Base-by-base conservation (phyloP, 2,113 vertebrate species). In the Bettongia penicillata region DNA sequence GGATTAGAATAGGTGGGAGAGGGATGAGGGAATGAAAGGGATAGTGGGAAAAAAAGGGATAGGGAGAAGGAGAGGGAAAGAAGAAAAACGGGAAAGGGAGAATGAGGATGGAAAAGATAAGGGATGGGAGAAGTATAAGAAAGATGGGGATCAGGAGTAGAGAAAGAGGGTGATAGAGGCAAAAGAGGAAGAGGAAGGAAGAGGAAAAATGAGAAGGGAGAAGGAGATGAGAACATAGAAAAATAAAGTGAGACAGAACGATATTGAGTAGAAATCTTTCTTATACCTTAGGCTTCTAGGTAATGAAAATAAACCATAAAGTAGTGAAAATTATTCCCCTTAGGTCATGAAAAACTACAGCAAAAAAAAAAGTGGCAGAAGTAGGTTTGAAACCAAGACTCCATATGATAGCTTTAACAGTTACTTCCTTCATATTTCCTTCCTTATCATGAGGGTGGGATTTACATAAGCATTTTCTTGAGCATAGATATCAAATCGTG, bases 391-490 rank as follows among this genome's bases (percentile, higher is more conserved):
- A 97, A 94, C 92, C 93, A 28, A 53, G 91, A 51, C 77, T 97
- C 91, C 94, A 90, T 93, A 89, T 94, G 96, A 97, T 52, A 55
- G 31, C 91, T 95, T 93, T 53, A 91, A 91, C 55, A 94, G 93
- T 91, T 93, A 93, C 31, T 93, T 94, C 84, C 91, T 96, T 89
- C 90, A 4, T 22, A 57, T 89, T 95, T 91, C 94, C 95, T 97
- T 94, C 95, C 94, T 97, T 93, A 93, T 95, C 93, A 0, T 43
- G 93, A 77, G 91, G 92, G 93, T 51, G 94, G 93, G 52, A 93
- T 96, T 97, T 95, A 91, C 91, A 95, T 94, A 95, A 95, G 96
- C 55, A 22, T 97, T 91, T 93, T 93, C 94, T 95, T 24, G 93
- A 96, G 93, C 93, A 95, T 92, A 55, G 96, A 96, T 84, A 95